Percentiles rank a stretch among this genome's conserved stretches.
These are phyloP conservation scores for Zhuqinia jingwanae DNA, from an alignment of 2,888 invertebrate species.

Conservation along the genomic window DNA sequence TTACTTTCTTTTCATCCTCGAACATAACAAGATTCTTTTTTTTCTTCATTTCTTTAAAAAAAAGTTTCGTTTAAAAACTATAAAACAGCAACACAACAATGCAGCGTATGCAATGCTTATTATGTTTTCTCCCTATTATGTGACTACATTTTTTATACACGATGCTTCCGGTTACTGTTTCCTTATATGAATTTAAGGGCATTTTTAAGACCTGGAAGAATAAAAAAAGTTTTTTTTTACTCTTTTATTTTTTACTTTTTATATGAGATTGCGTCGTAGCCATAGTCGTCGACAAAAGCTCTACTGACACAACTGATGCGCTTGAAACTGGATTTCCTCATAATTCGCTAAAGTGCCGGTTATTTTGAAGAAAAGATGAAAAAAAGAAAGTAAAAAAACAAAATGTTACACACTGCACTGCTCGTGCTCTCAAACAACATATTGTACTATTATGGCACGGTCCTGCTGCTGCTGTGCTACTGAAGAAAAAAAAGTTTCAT, in stretches of 20 bases:
- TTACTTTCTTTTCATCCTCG: not conserved
- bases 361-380: conserved; percentile 10
- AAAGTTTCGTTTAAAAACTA: conserved; percentile 42
- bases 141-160: conserved; percentile 47
- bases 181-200: conserved; percentile 61
- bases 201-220: conserved; percentile 26
- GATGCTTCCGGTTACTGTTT: conserved; percentile 57
- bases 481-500: conserved; percentile 40
- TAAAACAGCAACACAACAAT: not conserved
- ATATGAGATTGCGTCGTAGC: not conserved
- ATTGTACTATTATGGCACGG: too few relatives aligned
- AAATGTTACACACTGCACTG: not conserved
- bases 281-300: conserved; percentile 9
- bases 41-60: conserved; percentile 46
- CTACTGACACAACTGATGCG: not conserved
- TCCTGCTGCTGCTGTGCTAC: too few relatives aligned
- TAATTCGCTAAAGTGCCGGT: conserved; percentile 37
- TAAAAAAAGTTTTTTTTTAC: conserved; percentile 28
- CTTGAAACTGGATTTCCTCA: conserved; percentile 45
- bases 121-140: not conserved
- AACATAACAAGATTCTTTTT: conserved; percentile 17
- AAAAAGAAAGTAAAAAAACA: not conserved
- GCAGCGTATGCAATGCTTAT: not conserved
- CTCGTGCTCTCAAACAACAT: too few relatives aligned
- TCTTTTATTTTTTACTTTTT: not conserved